These are phyloP conservation scores for Trematomus bernacchii DNA, from an alignment of 2,797 vertebrate species.

Conservation along the genomic window DNA sequence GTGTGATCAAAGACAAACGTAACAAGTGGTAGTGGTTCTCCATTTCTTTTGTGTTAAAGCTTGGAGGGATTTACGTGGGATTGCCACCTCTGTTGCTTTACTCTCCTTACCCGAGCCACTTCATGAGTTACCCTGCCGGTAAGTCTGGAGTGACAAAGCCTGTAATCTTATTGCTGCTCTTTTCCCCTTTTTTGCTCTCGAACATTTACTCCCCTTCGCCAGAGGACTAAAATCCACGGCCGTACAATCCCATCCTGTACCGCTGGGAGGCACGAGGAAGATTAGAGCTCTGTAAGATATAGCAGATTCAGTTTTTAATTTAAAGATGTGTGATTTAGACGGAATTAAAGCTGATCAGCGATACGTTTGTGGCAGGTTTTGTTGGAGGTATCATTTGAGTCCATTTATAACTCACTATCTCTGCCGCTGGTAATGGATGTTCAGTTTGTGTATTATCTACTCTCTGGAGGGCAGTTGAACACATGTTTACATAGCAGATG, in stretches of 20 bases:
- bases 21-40: slow-evolving; percentile 25
- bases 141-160: slow-evolving; percentile 66
- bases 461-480: slow-evolving; percentile 63
- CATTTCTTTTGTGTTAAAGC: slow-evolving; percentile 49
- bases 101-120: slow-evolving; percentile 34
- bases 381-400: slow-evolving; percentile 30
- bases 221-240: slow-evolving; percentile 68
- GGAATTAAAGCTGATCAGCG: slow-evolving; percentile 37
- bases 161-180: slow-evolving; percentile 63
- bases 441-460: slow-evolving; percentile 53
- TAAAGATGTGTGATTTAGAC: slow-evolving; percentile 18
- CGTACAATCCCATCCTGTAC: slow-evolving; percentile 52
- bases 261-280: slow-evolving; percentile 27
- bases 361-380: slow-evolving; percentile 24
- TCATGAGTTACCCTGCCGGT: slow-evolving; percentile 43
- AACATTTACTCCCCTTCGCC: slow-evolving; percentile 56
- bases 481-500: slow-evolving; percentile 81
- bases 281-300: slow-evolving; percentile 37
- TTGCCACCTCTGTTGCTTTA: slow-evolving; percentile 43
- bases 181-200: slow-evolving; percentile 31
- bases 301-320: slow-evolving; percentile 25
- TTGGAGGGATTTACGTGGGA: slow-evolving; percentile 42
- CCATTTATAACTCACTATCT: slow-evolving; percentile 23
- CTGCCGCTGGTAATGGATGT: slow-evolving; percentile 56
- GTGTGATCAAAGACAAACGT: slow-evolving; percentile 48